Evolutionary conservation across 64 coral and sea anemone genomes (phyloP).

Genomic region (Catalaphyllia jardinei): DNA sequence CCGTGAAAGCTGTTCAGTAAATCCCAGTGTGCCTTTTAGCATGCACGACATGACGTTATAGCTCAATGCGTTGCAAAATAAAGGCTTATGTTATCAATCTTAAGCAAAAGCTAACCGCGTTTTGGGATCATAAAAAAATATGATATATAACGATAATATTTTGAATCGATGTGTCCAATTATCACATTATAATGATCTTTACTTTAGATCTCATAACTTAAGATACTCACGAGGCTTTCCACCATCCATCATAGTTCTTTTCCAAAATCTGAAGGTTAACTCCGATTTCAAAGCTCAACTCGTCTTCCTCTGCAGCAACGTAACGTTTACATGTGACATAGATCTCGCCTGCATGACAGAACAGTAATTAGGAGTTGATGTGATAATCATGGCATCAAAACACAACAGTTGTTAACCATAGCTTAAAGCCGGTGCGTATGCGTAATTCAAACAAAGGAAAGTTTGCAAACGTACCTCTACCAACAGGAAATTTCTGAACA

Average conservation of each 20-base stretch:
- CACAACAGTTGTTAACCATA: too few species aligned
- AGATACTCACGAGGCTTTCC: slow-evolving; percentile 78
- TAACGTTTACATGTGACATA: slow-evolving; percentile 80
- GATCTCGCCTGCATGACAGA: slow-evolving; percentile 57
- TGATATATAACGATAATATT: too few species aligned
- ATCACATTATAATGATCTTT: too few species aligned
- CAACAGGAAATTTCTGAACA: neutral
- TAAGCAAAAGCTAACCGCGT: too few species aligned
- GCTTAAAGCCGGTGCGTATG: too few species aligned
- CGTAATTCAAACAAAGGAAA: neutral
- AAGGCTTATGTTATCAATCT: too few species aligned
- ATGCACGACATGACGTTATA: too few species aligned
- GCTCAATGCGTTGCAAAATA: too few species aligned
- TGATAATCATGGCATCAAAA: neutral
- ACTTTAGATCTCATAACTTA: neutral
- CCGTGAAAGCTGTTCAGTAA: too few species aligned
- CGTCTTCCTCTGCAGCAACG: slow-evolving; percentile 88
- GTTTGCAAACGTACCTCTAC: neutral
- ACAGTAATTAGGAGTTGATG: neutral
- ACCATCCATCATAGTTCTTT: slow-evolving; percentile 99
- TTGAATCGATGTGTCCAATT: too few species aligned
- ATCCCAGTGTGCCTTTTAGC: too few species aligned
- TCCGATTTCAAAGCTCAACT: slow-evolving; percentile 85
- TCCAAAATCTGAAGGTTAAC: slow-evolving; percentile 83
- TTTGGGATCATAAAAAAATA: too few species aligned